Evolutionary conservation across 2,113 vertebrate species (phyloP), one percentile per base, ranked within the genome.

Genomic region (Pica pica): DNA sequence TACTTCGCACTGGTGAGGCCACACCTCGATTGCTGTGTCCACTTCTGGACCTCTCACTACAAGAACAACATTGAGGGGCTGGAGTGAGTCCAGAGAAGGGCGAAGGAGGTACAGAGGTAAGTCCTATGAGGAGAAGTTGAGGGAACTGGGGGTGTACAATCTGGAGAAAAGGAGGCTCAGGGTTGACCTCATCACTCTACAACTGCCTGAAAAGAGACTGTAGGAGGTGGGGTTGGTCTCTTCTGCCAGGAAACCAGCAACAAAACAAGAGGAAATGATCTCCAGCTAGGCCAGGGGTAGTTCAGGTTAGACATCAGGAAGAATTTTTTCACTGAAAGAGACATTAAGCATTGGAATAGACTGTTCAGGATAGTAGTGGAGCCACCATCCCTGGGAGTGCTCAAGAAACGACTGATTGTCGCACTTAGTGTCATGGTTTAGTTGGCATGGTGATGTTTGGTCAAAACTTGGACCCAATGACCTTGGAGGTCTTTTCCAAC

Each of bases 1-100:
- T 8, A 7, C 2, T 26, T 1, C 1, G 8, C 24, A n/a, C 53
- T 68, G 13, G 5, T 39, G 16, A 52, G 16, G 23, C 6, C 17
- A 7, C 9, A 37, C 16, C 28, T 67, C 2, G 2, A 53, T 9
- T 39, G 5, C 16, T 53, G 6, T 8, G 20, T 18, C 16, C 0
- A 1, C n/a, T 53, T 82, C 24, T 53, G 69, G 11, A n/a, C 7
- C 9, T 8, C 1, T 35, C 28, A 39, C 23, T 16, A 21, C 19
- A 35, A 24, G 5, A 53, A 68, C 5, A 24, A 68, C 9, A 22
- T 13, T 60, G 46, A 75, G 24, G 9, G 7, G 9, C 20, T 41
- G 28, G 13, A 68, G 9, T 9, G 8, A 6, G 46, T 52, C 23
- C 61, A 60, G 46, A 53, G 20, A 82, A 75, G 11, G 16, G n/a